Conservation (phyloP, 1,140 invertebrate genomes). For the Heliconius congener region DNA sequence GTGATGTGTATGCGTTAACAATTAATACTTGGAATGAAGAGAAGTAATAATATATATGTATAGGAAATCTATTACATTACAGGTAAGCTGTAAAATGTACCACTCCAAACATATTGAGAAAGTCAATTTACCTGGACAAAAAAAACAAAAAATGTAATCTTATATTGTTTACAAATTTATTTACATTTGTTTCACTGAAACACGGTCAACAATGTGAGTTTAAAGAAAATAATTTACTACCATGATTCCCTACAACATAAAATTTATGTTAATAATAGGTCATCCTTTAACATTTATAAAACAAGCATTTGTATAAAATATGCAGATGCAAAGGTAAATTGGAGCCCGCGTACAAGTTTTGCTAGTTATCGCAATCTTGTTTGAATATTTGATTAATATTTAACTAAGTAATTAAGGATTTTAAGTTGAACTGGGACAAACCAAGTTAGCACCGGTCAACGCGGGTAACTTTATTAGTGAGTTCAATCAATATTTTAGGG, state of each 20-base stretch:
- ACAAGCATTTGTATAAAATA: neutral
- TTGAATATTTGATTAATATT: conserved; percentile 39
- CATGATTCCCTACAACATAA: neutral
- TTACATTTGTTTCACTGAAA: neutral
- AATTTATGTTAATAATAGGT: conserved; percentile 4
- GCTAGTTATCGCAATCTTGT: conserved; percentile 27
- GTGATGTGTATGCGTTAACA: too few relatives aligned
- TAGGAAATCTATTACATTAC: neutral
- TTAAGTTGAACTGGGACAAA: conserved; percentile 34
- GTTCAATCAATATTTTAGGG: conserved; percentile 18
- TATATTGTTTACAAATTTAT: neutral
- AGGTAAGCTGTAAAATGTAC: neutral
- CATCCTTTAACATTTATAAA: neutral
- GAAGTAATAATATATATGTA: neutral
- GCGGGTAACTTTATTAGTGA: conserved; percentile 26
- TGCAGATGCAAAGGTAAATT: conserved; percentile 6
- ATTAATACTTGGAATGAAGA: too few relatives aligned
- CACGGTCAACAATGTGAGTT: neutral
- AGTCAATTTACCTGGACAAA: conserved; percentile 30
- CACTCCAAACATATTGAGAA: neutral
- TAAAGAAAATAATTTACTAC: neutral
- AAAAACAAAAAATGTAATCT: conserved; percentile 14
- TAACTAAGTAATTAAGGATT: conserved; percentile 37
- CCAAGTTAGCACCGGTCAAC: conserved; percentile 20
- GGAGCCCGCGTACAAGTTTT: neutral